Evolutionary conservation across 2,113 vertebrate genomes (phyloP).

Genomic region (Periophthalmodon schlosseri): DNA sequence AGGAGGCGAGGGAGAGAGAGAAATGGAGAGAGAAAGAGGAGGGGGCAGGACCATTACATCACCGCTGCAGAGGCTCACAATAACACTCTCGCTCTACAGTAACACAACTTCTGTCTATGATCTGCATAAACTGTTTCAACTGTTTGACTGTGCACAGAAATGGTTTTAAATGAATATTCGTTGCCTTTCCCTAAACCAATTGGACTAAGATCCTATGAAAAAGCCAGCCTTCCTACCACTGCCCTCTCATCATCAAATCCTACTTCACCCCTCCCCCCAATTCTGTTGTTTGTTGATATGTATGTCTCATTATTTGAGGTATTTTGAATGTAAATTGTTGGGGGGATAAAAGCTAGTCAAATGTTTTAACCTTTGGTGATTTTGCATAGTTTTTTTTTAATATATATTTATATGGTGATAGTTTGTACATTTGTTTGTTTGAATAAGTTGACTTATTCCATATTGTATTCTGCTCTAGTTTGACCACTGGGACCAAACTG

Average conservation of each 20-base stretch:
- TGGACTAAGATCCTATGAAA: not conserved
- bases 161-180: not conserved
- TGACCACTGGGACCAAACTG: too few species aligned
- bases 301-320: too few species aligned
- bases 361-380: not conserved
- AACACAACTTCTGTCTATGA: not conserved
- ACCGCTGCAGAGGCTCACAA: conserved; percentile 60
- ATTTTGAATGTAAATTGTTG: too few species aligned
- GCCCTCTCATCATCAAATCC: too few species aligned
- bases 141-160: not conserved
- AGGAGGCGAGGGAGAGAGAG: conserved; percentile 13
- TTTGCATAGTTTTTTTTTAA: too few species aligned
- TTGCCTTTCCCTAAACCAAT: not conserved
- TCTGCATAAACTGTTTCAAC: not conserved
- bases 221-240: not conserved
- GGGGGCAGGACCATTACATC: conserved; percentile 57
- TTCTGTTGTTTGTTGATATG: too few species aligned
- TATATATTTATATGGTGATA: too few species aligned
- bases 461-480: too few species aligned
- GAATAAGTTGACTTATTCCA: too few species aligned
- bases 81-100: conserved; percentile 10
- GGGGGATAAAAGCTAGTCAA: not conserved
- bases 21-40: conserved; percentile 18
- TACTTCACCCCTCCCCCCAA: too few species aligned
- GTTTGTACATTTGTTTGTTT: not conserved